Percentiles rank a stretch among this genome's conserved stretches.
Conservation (phyloP, 2,113 vertebrate genomes). For the Chaetodon auriga region DNA sequence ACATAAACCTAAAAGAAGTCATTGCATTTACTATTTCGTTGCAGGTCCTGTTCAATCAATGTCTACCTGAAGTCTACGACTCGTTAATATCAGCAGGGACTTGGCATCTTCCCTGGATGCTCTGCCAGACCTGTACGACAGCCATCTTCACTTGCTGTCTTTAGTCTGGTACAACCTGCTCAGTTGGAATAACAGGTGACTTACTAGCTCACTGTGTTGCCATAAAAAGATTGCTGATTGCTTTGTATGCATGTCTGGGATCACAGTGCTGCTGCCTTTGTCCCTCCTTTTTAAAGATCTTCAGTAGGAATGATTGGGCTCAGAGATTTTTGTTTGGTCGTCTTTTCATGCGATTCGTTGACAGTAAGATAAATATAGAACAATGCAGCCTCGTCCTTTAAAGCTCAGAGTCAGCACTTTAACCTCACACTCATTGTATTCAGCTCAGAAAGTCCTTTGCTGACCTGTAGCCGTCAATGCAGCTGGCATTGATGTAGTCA, state of each 20-base stretch:
- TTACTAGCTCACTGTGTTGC: neutral
- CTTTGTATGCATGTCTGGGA: neutral
- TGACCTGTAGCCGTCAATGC: constrained; percentile 95
- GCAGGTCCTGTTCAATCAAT: constrained; percentile 8
- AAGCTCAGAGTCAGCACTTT: constrained; percentile 21
- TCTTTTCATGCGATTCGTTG: constrained; percentile 7
- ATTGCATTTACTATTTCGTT: constrained; percentile 22
- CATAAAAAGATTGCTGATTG: neutral
- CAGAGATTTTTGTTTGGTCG: neutral
- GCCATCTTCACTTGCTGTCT: constrained; percentile 2
- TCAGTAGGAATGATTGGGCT: constrained; percentile 1
- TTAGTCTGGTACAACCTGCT: neutral
- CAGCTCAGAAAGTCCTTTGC: constrained; percentile 33
- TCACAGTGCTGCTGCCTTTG: neutral
- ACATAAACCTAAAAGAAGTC: neutral
- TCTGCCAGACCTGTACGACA: constrained; percentile 17
- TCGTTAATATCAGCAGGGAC: constrained; percentile 30
- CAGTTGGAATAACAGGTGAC: neutral
- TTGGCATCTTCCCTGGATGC: constrained; percentile 1
- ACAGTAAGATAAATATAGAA: constrained; percentile 14
- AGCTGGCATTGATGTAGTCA: constrained; percentile 98
- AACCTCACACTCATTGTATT: neutral
- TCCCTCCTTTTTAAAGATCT: neutral
- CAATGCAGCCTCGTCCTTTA: constrained; percentile 5
- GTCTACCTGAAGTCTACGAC: constrained; percentile 20